Evolutionary conservation across 2,113 vertebrate genomes (phyloP), one percentile per base, ranked within the genome.

Genomic region (Holacanthus passer): DNA sequence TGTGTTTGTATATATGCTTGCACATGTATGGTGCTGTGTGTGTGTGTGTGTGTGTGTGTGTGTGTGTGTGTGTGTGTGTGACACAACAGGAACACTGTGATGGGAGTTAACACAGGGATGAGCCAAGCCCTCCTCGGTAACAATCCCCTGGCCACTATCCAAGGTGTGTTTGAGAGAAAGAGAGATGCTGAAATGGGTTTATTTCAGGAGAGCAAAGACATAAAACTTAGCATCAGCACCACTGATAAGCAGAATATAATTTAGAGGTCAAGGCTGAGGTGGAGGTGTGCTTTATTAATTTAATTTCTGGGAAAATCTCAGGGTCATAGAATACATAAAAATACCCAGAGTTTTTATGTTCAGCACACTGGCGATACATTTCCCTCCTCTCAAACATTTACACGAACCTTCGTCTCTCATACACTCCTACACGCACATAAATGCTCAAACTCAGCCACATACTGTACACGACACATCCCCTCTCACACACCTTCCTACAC

Each of bases 71-170:
- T 79, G 79, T 29, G 73, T 62, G 78, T 39, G 67, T 91, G 88
- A 92, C 92, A 94, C 93, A 96, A 90, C 96, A 97, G 97, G 96
- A 97, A 97, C 95, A 96, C 96, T 94, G 94, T 97, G 96, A 96
- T 97, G 94, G 96, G 96, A 94, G 95, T 98, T 95, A 96, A 96
- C 95, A 96, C 96, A 86, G 97, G 97, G 95, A 96, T 98, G 94
- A 97, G 95, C 95, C 95, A 96, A 92, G 96, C 96, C 88, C 96
- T 97, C 87, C 96, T 97, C 94, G 95, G 95, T 95, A 97, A 95
- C 95, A 97, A 97, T 96, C 96, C 96, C 90, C 94, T 98, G 94
- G 97, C 96, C 91, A 97, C 97, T 82, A 96, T 98, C 91, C 97
- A 98, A 97, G 96, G 97, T 98, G 95, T 96, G 96, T 97, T 69